Evolutionary conservation across 2,113 vertebrate species (phyloP), one percentile per base, ranked within the genome.

Genomic region (Hylia prasina): DNA sequence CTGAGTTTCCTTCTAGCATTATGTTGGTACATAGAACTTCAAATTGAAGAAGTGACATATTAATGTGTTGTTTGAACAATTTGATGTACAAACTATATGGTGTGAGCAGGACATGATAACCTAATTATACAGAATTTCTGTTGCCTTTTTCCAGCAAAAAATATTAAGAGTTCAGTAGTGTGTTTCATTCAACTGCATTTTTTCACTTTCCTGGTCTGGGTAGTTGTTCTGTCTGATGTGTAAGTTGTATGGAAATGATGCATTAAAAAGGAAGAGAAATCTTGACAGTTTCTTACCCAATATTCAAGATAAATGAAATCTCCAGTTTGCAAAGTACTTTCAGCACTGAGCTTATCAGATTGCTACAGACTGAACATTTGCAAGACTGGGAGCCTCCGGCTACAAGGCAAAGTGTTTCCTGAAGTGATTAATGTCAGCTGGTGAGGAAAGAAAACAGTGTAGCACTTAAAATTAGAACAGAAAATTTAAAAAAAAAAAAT

Each of bases 251-350:
- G 81, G 72, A 87, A 84, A 68, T 77, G 2, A 93, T 45, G 7
- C 56, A 89, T 94, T 80, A 50, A 82, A 89, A 94, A 92, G 35
- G 45, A 87, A 91, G 60, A 86, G 71, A 92, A 94, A 76, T 58
- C 33, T 54, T 90, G 82, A 82, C 63, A 89, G 54, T 82, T 95
- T 65, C 42, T 89, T 97, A 83, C 40, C 45, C 20, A 54, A 65
- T 94, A 75, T 66, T 92, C 53, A 91, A 97, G 87, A 73, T 85
- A 94, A 95, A 95, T 92, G 44, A 96, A 97, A 95, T 76, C 51
- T 65, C 66, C 89, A n/a, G 69, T 82, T 81, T 56, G 70, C 48
- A 45, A 93, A 87, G 68, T 76, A 94, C 87, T 94, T 96, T 87
- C 82, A 71, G 70, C 76, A 39, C 58, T 75, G 53, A 89, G 47